These are phyloP conservation scores for Camptogramma bilineatum DNA, from an alignment of 2,888 invertebrate genomes.

Conservation along the genomic window DNA sequence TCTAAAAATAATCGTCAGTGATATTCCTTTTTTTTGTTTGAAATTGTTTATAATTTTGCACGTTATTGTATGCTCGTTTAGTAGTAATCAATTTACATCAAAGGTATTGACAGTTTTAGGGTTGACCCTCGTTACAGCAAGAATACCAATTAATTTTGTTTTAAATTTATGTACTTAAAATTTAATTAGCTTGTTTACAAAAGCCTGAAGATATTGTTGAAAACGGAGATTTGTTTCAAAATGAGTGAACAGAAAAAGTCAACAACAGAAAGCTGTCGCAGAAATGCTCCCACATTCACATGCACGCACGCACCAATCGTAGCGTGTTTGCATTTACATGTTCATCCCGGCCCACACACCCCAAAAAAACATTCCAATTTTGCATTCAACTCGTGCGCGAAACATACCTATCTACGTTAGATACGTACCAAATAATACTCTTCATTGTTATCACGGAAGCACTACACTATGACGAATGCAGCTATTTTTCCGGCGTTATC, in stretches of 20 bases:
- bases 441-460: slow-evolving; percentile 66
- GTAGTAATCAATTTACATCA: neutral
- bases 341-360: slow-evolving; percentile 25
- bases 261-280: slow-evolving; percentile 22
- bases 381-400: slow-evolving; percentile 32
- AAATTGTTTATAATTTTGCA: neutral
- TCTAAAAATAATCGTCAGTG: neutral
- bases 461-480: slow-evolving; percentile 72
- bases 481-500: slow-evolving; percentile 76
- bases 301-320: slow-evolving; percentile 30
- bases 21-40: neutral
- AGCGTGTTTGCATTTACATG: slow-evolving; percentile 32
- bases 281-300: slow-evolving; percentile 18
- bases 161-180: neutral
- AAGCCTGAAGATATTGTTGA: neutral
- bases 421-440: slow-evolving; percentile 54
- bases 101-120: neutral
- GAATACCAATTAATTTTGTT: neutral
- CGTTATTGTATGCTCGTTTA: neutral
- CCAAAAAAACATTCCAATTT: slow-evolving; percentile 32
- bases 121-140: neutral
- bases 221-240: neutral
- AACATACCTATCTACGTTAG: slow-evolving; percentile 44
- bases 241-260: slow-evolving; percentile 9
- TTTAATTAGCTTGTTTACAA: neutral